Evolutionary conservation across 1,140 invertebrate species (phyloP), one percentile per base, ranked within the genome.

Genomic region (Meteorus sp.): DNA sequence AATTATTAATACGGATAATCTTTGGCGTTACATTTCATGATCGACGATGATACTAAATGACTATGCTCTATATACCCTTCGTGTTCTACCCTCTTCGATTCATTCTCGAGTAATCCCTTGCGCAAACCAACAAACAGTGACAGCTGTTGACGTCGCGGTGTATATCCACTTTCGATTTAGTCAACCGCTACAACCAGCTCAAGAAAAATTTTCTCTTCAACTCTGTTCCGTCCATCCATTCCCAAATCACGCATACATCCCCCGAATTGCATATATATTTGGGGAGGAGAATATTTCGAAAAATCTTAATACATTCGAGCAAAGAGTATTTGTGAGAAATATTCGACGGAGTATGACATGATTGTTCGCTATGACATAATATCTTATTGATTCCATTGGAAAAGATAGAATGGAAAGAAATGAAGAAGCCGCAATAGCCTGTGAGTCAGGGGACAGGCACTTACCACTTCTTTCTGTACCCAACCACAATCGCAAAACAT

Each of bases 91-190:
- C 43, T 31, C n/a, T 43, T 25, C 17, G 31, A 57, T 58, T 56
- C 58, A 45, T 62, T 57, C 76, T 72, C 70, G 66, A 76, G 67
- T 78, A 77, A 78, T 78, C 76, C 74, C 69, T 59, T 35, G 50
- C 56, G 66, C 70, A 72, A 76, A 75, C 70, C 75, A 76, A 76
- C 75, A 76, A 77, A 77, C 69, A 76, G 64, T 72, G 64, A 76
- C 75, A 77, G 77, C 71, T 71, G 71, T 70, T 69, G 66, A 73
- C 67, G 67, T 71, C 62, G 43, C 45, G 53, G 43, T 52, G 56
- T 59, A n/a, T n/a, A 62, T 63, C 59, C 41, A 52, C 35, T 63
- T 63, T 58, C 13, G 31, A 43, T 54, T 62, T 59, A 48, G 33
- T 47, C 37, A 62, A 62, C 56, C 56, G 51, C 44, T n/a, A n/a